phyloP scores from a whole-genome alignment of 53 echinoderm and acorn worm genomes.

The Holothuria scabra region DNA sequence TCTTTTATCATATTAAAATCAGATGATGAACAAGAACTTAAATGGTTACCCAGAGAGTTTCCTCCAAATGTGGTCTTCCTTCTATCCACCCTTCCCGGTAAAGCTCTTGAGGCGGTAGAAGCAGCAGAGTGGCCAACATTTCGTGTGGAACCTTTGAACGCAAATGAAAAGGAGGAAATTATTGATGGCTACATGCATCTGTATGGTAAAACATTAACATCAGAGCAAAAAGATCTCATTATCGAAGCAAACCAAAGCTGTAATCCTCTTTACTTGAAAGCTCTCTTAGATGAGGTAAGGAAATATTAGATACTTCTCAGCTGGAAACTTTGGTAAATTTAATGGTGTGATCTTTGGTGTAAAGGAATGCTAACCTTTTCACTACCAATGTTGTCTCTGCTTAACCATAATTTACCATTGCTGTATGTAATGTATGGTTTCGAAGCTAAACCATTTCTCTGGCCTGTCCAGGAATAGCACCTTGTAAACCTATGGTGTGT shows the following conservation, averaged over 20 bases:
- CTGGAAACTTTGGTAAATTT: neutral
- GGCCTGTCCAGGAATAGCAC: no score
- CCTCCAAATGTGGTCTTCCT: constrained; percentile 76
- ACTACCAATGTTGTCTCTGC: no score
- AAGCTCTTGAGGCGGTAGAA: constrained; percentile 77
- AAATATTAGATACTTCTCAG: neutral
- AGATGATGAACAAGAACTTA: constrained; percentile 89
- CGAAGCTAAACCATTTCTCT: no score
- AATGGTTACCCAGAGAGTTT: constrained; percentile 72
- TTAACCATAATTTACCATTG: no score
- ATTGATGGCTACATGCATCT: constrained; percentile 85
- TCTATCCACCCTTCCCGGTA: constrained; percentile 84
- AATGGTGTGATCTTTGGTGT: no score
- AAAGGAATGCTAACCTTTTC: no score
- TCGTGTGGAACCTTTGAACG: constrained; percentile 64
- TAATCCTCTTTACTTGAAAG: constrained; percentile 89
- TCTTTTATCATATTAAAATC: no score
- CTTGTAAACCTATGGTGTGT: no score
- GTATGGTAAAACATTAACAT: constrained; percentile 83
- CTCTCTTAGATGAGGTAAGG: constrained; percentile 85
- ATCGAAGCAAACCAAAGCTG: constrained; percentile 75
- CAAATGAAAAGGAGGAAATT: constrained; percentile 71
- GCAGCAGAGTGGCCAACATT: constrained; percentile 75
- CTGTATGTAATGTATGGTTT: no score
- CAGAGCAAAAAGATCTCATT: constrained; percentile 78